These are phyloP conservation scores for Cyprinodon brontotheroides DNA, from an alignment of 2,113 vertebrate genomes.

Conservation along the genomic window DNA sequence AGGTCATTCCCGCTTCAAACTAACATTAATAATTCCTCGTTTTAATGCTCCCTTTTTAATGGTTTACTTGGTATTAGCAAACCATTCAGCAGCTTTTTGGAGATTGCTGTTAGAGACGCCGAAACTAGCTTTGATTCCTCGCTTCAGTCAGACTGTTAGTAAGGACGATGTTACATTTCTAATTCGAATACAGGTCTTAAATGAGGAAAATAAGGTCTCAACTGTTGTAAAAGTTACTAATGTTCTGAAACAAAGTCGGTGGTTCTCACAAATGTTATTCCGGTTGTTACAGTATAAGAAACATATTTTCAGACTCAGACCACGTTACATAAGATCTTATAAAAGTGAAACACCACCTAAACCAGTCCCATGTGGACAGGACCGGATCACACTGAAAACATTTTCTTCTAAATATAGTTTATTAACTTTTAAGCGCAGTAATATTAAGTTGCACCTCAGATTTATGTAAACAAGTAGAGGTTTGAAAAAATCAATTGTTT, in stretches of 20 bases:
- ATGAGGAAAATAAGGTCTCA: background rate
- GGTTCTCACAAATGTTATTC: no score
- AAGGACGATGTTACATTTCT: background rate
- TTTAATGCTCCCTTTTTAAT: background rate
- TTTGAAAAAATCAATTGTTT: no score
- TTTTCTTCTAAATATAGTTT: background rate
- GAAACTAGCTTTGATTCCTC: background rate
- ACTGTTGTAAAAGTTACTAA: no score
- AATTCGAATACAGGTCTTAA: no score
- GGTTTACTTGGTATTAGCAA: background rate
- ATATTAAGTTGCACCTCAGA: no score
- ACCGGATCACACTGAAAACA: background rate
- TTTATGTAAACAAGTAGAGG: no score
- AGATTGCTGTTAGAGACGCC: background rate
- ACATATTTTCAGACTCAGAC: background rate
- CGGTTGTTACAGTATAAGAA: background rate
- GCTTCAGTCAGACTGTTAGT: background rate
- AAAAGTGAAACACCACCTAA: background rate
- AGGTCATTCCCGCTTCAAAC: slow-evolving; percentile 62
- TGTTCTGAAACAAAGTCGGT: background rate
- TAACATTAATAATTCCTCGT: background rate
- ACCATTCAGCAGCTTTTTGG: background rate
- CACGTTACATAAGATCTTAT: background rate
- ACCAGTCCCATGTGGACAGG: background rate
- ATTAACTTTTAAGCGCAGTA: background rate